A percentile compares a stretch with the other conserved stretches of the same genome.
These are phyloP conservation scores for Phalacrocorax aristotelis DNA, from an alignment of 2,113 vertebrate genomes.

Conservation along the genomic window DNA sequence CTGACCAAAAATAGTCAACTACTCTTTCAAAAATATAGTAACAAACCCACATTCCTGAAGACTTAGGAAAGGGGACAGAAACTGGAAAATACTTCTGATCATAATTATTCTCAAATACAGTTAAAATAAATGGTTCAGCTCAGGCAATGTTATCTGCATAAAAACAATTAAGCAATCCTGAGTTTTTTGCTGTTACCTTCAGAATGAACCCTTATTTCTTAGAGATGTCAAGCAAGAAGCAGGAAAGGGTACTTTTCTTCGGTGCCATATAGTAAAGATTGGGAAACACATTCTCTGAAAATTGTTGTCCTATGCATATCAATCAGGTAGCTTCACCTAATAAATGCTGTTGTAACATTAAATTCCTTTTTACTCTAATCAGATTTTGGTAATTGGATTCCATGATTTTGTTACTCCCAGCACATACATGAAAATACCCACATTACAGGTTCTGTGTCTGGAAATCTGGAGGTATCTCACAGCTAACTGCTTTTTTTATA, in stretches of 20 bases:
- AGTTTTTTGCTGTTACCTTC: not conserved
- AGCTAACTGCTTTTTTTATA: not conserved
- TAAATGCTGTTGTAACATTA: not conserved
- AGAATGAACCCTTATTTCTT: not conserved
- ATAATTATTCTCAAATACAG: not conserved
- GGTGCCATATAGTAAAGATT: not conserved
- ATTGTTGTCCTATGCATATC: not conserved
- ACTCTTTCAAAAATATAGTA: not conserved
- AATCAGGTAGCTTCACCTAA: not conserved
- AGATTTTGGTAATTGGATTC: not conserved
- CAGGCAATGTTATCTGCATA: not conserved
- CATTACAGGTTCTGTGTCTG: not conserved
- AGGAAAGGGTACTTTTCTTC: not conserved
- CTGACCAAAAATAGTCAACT: not conserved
- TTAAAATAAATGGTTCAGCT: not conserved
- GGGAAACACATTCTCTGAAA: not conserved
- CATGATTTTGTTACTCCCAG: not conserved
- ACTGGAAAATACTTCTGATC: not conserved
- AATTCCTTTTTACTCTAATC: not conserved
- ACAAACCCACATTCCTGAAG: not conserved
- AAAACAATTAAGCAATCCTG: constrained; percentile 12
- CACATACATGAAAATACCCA: not conserved
- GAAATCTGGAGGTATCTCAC: not conserved
- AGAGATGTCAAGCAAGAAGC: not conserved
- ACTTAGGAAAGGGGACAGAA: not conserved